These are phyloP conservation scores for Casuarius casuarius DNA, from an alignment of 2,113 vertebrate genomes.

Conservation along the genomic window DNA sequence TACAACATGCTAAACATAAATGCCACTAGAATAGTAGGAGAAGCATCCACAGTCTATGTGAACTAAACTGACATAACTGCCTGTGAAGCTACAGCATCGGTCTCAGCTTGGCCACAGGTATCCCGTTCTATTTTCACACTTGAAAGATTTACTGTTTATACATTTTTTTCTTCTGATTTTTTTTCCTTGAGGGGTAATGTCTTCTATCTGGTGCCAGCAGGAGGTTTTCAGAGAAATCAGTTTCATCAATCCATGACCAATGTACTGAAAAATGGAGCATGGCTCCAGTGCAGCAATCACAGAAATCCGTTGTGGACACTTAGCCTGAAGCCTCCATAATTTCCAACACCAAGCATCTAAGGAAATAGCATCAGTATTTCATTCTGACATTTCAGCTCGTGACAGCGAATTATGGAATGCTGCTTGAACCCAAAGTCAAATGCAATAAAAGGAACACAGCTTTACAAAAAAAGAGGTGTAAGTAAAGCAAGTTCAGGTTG, in stretches of 20 bases:
- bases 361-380: slow-evolving; percentile 41
- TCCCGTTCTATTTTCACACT: background rate
- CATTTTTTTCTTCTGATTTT: background rate
- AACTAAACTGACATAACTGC: background rate
- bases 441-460: background rate
- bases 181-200: background rate
- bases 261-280: slow-evolving; percentile 3
- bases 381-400: background rate
- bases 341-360: background rate
- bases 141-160: background rate
- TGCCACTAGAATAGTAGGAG: background rate
- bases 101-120: slow-evolving; percentile 9
- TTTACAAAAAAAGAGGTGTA: background rate
- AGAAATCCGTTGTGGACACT: background rate
- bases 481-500: background rate
- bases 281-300: background rate
- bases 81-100: background rate
- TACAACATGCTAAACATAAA: background rate
- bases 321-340: slow-evolving; percentile 41
- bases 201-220: background rate
- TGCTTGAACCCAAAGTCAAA: slow-evolving; percentile 19
- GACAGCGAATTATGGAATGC: background rate
- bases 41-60: background rate
- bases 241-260: background rate
- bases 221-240: slow-evolving; percentile 18